These are phyloP conservation scores for Hyperoodon ampullatus DNA, from an alignment of 2,113 vertebrate genomes.

Conservation along the genomic window DNA sequence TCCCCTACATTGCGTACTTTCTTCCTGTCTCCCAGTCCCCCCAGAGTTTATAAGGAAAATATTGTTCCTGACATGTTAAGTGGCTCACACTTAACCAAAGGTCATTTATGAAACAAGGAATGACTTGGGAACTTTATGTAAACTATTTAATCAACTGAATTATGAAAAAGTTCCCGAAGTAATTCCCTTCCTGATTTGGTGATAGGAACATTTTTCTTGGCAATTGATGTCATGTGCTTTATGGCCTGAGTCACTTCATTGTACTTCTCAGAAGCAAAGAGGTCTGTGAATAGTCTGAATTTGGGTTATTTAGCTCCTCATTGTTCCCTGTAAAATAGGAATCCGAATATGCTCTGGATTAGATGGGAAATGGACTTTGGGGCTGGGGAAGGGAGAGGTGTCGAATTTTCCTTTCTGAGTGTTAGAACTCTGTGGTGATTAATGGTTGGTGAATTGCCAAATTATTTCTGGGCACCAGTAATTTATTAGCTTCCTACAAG, in stretches of 20 bases:
- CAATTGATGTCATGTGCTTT: slow-evolving; percentile 19
- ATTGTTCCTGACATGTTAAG: not conserved
- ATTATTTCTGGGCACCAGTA: slow-evolving; percentile 4
- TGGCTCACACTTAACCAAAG: not conserved
- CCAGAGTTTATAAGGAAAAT: slow-evolving; percentile 23
- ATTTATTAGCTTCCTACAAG: slow-evolving; percentile 7
- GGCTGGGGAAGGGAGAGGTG: not conserved
- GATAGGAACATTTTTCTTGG: slow-evolving; percentile 31
- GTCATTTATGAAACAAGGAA: slow-evolving; percentile 38
- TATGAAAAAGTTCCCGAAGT: slow-evolving; percentile 24
- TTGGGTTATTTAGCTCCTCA: slow-evolving; percentile 19
- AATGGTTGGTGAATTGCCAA: not conserved
- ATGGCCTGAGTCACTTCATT: not conserved
- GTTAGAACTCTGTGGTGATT: not conserved
- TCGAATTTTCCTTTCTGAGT: not conserved
- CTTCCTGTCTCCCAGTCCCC: not conserved
- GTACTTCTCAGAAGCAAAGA: slow-evolving; percentile 6
- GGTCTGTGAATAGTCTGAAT: not conserved
- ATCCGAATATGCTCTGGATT: not conserved
- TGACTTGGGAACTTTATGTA: slow-evolving; percentile 43
- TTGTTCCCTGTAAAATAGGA: not conserved
- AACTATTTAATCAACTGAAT: slow-evolving; percentile 54
- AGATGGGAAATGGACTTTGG: not conserved
- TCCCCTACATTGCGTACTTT: not conserved
- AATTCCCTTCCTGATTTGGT: not conserved